These are phyloP conservation scores for Brenthis ino DNA, from an alignment of 2,888 invertebrate genomes.

Conservation along the genomic window DNA sequence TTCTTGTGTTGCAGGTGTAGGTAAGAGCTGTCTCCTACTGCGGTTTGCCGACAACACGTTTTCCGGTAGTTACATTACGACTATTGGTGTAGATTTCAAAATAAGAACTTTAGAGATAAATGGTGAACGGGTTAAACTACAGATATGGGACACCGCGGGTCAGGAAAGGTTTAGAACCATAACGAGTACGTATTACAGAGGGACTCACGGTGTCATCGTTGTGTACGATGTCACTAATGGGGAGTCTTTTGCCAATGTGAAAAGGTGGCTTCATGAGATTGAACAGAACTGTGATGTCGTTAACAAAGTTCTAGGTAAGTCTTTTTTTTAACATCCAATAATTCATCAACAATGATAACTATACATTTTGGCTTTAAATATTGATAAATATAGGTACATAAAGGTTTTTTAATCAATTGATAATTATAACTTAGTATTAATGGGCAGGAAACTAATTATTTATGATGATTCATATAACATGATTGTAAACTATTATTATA, in stretches of 20 bases:
- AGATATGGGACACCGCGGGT: constrained; percentile 99
- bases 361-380: background rate
- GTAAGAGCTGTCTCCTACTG: constrained; percentile 97
- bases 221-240: constrained; percentile 99
- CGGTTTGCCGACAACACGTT: constrained; percentile 99
- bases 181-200: constrained; percentile 99
- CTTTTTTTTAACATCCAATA: background rate
- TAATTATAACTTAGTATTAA: constrained; percentile 9
- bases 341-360: background rate
- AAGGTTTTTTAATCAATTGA: background rate
- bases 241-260: constrained; percentile 99
- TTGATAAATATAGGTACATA: background rate
- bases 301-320: constrained; percentile 95
- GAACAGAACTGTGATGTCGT: constrained; percentile 99
- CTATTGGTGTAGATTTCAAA: constrained; percentile 99
- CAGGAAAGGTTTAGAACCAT: constrained; percentile 99
- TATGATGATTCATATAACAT: constrained; percentile 12
- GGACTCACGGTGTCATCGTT: constrained; percentile 99
- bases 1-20: constrained; percentile 90
- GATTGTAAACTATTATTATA: constrained; percentile 4
- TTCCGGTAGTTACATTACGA: constrained; percentile 98
- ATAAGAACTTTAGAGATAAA: constrained; percentile 97
- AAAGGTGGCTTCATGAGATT: constrained; percentile 99
- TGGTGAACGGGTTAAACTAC: constrained; percentile 94
- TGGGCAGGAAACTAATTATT: background rate